A percentile compares a stretch with the other conserved stretches of the same genome.
Conservation (phyloP, 2,888 invertebrate species). For the Melitaea athalia region DNA sequence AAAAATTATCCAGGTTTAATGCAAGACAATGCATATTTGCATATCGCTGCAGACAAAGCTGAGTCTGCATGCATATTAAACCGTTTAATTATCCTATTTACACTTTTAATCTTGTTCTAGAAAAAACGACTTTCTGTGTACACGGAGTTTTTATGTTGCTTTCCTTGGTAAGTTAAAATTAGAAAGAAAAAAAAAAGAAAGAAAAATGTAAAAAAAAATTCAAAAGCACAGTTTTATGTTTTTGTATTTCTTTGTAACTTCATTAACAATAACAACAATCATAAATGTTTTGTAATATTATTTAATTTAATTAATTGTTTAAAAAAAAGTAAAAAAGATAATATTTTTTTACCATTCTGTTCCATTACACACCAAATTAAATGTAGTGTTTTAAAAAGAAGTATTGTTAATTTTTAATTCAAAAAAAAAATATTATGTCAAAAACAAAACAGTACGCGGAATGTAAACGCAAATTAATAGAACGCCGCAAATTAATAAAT, state of each 20-base stretch:
- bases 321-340: no score
- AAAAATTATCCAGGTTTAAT: constrained; percentile 21
- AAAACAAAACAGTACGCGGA: background rate
- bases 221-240: no score
- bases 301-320: no score
- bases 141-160: background rate
- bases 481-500: constrained; percentile 27
- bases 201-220: background rate
- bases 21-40: constrained; percentile 31
- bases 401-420: background rate
- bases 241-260: no score
- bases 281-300: no score
- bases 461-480: background rate
- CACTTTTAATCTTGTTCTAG: constrained; percentile 1
- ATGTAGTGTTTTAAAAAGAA: no score
- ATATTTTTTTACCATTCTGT: no score
- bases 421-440: background rate
- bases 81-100: constrained; percentile 25
- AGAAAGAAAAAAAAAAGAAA: no score
- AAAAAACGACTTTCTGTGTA: background rate
- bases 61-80: constrained; percentile 20
- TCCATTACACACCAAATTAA: background rate
- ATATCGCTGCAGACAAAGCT: constrained; percentile 11
- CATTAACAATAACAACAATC: no score
- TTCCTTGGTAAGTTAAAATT: background rate